These are phyloP conservation scores for Agelaius phoeniceus DNA, from an alignment of 2,113 vertebrate genomes.

Conservation along the genomic window DNA sequence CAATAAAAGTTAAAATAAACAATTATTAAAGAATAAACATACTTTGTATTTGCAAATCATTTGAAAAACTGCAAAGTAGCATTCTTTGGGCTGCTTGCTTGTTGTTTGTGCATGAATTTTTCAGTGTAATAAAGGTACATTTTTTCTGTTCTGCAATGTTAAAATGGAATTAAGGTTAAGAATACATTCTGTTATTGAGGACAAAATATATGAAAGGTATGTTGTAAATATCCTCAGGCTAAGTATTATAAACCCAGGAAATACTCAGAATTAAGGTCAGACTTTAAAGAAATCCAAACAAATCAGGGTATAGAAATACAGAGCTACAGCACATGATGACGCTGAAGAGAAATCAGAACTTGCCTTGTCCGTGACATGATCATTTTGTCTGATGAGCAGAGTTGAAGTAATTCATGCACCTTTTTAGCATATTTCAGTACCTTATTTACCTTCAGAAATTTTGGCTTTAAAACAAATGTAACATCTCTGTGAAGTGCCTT, in stretches of 20 bases:
- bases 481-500: neutral
- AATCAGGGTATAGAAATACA: neutral
- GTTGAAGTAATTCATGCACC: neutral
- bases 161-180: neutral
- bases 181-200: neutral
- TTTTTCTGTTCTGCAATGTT: neutral
- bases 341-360: neutral
- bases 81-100: neutral
- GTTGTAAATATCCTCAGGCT: neutral
- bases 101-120: neutral
- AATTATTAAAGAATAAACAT: neutral
- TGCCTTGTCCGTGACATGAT: neutral
- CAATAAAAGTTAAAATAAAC: constrained; percentile 62
- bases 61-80: neutral
- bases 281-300: neutral
- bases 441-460: neutral
- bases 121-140: neutral
- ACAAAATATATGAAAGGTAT: neutral
- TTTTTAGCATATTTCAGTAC: neutral
- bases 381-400: neutral
- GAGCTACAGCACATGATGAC: neutral
- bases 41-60: constrained; percentile 39
- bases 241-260: neutral
- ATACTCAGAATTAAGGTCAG: neutral
- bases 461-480: neutral